Evolutionary conservation across 2,113 vertebrate species (phyloP).

Genomic region (Tor tambroides): DNA sequence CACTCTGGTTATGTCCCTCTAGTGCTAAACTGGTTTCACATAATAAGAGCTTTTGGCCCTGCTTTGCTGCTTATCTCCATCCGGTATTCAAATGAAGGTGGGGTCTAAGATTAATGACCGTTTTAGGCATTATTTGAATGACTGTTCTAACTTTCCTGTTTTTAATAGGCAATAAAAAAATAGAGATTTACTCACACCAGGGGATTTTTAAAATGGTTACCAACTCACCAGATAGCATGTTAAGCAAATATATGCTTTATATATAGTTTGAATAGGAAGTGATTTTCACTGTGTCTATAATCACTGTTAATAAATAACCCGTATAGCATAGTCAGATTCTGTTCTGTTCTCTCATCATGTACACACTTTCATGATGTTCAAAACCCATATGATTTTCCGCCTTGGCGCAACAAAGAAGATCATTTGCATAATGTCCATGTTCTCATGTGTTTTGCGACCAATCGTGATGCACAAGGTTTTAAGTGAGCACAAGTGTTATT

Average conservation of each 20-base stretch:
- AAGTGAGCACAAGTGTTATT: background rate
- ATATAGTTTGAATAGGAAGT: background rate
- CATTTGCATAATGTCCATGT: background rate
- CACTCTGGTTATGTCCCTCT: background rate
- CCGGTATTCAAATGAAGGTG: background rate
- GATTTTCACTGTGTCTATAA: background rate
- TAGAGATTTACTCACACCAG: background rate
- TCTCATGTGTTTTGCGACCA: background rate
- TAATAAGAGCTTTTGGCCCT: background rate
- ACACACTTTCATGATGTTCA: background rate
- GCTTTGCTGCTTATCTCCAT: background rate
- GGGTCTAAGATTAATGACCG: background rate
- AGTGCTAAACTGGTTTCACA: constrained; percentile 43
- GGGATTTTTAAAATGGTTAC: background rate
- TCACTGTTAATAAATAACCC: background rate
- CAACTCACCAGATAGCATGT: background rate
- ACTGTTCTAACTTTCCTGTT: background rate
- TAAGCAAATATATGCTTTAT: background rate
- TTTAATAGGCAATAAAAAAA: background rate
- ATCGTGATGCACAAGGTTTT: background rate
- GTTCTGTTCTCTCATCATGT: no score
- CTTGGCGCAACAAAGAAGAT: background rate
- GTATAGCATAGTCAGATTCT: no score
- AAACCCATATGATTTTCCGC: background rate
- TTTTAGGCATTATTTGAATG: background rate